These are phyloP conservation scores for Amiota communis DNA, from an alignment of 2,888 invertebrate species.

Conservation along the genomic window DNA sequence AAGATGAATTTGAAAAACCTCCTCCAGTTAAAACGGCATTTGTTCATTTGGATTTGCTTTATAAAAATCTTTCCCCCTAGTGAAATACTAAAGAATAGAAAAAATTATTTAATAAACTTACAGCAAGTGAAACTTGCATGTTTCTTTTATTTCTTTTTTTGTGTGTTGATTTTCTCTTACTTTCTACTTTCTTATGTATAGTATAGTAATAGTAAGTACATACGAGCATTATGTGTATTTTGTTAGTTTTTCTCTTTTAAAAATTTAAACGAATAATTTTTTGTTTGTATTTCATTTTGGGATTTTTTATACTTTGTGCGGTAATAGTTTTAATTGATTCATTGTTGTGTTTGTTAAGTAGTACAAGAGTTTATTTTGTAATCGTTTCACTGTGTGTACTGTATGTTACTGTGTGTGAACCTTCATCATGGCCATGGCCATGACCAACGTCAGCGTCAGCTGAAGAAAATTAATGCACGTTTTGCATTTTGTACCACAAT, in stretches of 20 bases:
- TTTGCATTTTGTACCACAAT: not conserved
- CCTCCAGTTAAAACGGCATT: no score
- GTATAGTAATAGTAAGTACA: no score
- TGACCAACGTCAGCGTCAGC: slow-evolving; percentile 52
- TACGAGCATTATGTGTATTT: no score
- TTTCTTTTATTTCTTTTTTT: no score
- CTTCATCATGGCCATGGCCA: slow-evolving; percentile 68
- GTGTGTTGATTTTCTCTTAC: not conserved
- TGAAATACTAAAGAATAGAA: no score
- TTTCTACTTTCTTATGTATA: slow-evolving; percentile 34
- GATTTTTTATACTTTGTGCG: slow-evolving; percentile 33
- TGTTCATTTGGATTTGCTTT: no score
- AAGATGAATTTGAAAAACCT: no score
- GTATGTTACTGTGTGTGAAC: slow-evolving; percentile 35
- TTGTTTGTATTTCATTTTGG: not conserved
- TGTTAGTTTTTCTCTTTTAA: not conserved
- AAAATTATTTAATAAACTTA: no score
- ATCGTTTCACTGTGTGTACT: not conserved
- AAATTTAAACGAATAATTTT: not conserved
- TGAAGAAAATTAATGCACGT: not conserved
- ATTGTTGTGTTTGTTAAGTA: slow-evolving; percentile 38
- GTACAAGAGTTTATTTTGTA: slow-evolving; percentile 3
- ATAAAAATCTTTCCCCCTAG: no score
- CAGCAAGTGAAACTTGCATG: no score
- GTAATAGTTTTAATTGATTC: slow-evolving; percentile 62